These are phyloP conservation scores for Benthosema pterotum DNA, from an alignment of 2,797 vertebrate species.

Conservation along the genomic window DNA sequence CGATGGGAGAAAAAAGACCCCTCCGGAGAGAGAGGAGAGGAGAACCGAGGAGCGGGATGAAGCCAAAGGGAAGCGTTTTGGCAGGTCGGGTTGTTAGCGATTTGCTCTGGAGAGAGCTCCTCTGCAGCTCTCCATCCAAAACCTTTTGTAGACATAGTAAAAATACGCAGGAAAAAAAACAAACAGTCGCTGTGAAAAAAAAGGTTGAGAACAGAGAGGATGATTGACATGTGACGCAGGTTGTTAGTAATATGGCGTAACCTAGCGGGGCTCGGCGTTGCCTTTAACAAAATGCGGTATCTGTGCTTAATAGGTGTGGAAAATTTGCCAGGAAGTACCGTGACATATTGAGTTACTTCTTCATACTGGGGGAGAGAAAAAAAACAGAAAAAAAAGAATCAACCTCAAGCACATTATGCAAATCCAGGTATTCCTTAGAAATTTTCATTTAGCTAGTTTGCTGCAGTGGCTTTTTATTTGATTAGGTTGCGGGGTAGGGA, in stretches of 20 bases:
- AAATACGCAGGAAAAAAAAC: neutral
- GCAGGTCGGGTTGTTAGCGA: slow-evolving; percentile 45
- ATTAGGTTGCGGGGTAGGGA: slow-evolving; percentile 42
- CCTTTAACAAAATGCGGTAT: slow-evolving; percentile 46
- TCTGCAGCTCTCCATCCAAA: neutral
- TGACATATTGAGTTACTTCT: slow-evolving; percentile 63
- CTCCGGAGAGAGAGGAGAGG: slow-evolving; percentile 44
- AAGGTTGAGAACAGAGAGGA: slow-evolving; percentile 12
- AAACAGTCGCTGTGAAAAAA: neutral
- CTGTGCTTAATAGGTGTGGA: slow-evolving; percentile 55
- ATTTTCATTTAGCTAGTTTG: slow-evolving; percentile 65
- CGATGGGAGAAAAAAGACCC: slow-evolving; percentile 58
- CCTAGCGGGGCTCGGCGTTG: slow-evolving; percentile 49
- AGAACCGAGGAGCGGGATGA: slow-evolving; percentile 45
- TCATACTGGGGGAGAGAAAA: neutral
- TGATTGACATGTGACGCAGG: slow-evolving; percentile 32
- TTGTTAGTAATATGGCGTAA: slow-evolving; percentile 50
- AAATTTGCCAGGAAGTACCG: slow-evolving; percentile 61
- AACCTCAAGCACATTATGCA: slow-evolving; percentile 52
- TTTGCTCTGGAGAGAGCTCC: slow-evolving; percentile 34
- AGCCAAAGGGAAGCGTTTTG: slow-evolving; percentile 56
- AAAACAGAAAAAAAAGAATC: slow-evolving; percentile 20
- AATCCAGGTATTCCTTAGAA: slow-evolving; percentile 50
- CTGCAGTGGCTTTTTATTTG: slow-evolving; percentile 61
- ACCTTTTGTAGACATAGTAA: slow-evolving; percentile 5